These are phyloP conservation scores for Hylia prasina DNA, from an alignment of 2,113 vertebrate genomes.

Conservation along the genomic window DNA sequence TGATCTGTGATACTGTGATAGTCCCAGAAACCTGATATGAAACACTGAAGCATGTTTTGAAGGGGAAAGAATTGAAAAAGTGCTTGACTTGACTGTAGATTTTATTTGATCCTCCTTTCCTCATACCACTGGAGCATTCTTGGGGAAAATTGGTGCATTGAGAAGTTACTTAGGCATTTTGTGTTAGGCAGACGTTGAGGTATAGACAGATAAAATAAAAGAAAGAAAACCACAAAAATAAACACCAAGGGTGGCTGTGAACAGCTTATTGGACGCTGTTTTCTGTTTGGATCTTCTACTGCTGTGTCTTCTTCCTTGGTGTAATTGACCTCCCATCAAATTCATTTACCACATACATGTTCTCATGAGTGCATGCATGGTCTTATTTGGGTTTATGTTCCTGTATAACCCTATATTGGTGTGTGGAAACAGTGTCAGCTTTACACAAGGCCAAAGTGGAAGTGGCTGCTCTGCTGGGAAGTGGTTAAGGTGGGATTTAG, in stretches of 20 bases:
- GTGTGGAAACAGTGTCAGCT: neutral
- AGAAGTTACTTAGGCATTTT: neutral
- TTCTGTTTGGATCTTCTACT: neutral
- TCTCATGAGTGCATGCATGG: neutral
- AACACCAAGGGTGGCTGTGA: neutral
- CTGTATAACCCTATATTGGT: neutral
- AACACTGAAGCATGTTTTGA: neutral
- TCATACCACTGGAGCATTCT: neutral
- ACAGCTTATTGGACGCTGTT: neutral
- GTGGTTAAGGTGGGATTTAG: neutral
- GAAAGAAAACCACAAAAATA: neutral
- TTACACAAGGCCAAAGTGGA: neutral
- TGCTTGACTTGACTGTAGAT: neutral
- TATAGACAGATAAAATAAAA: neutral
- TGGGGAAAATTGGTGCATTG: neutral
- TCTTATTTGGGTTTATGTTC: neutral
- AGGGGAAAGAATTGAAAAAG: neutral
- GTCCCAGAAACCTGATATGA: neutral
- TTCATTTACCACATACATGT: neutral
- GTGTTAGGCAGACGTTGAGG: neutral
- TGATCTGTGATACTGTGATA: neutral
- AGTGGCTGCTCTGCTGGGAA: neutral
- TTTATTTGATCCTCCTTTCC: neutral
- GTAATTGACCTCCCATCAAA: neutral
- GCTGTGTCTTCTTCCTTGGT: neutral